Percentiles rank a stretch among this genome's conserved stretches.
phyloP scores from a whole-genome alignment of 2,113 vertebrate genomes.

The Colistium nudipinnis region DNA sequence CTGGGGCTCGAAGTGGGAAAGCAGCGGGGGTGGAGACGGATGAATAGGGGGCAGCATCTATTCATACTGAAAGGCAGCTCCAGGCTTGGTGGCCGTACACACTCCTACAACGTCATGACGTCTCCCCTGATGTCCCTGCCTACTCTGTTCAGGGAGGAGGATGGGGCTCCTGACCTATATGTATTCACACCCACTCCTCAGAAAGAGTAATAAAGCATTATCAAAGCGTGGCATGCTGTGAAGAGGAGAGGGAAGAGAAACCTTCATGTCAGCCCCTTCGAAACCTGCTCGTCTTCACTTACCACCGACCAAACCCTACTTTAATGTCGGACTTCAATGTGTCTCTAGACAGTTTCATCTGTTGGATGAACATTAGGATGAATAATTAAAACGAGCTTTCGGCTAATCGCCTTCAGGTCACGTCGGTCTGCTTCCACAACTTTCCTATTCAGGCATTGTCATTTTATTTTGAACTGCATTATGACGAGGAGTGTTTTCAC shows the following conservation, averaged over 20 bases:
- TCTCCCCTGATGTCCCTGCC: constrained; percentile 67
- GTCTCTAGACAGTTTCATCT: neutral
- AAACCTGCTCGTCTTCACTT: neutral
- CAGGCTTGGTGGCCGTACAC: constrained; percentile 51
- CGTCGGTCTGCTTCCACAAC: neutral
- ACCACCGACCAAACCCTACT: too few species aligned
- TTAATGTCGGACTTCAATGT: too few species aligned
- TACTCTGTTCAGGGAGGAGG: constrained; percentile 42
- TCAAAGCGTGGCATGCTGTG: constrained; percentile 27
- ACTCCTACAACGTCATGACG: constrained; percentile 57
- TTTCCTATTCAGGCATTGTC: neutral
- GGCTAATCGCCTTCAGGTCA: neutral
- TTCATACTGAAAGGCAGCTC: constrained; percentile 45
- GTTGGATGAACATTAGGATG: neutral
- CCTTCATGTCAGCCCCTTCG: neutral
- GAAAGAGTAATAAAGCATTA: constrained; percentile 48
- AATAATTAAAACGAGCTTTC: neutral
- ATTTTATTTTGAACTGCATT: neutral
- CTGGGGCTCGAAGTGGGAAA: neutral
- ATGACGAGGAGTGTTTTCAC: neutral
- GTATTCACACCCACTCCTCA: constrained; percentile 67
- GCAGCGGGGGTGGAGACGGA: constrained; percentile 46
- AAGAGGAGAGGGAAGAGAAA: neutral
- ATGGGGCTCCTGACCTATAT: constrained; percentile 72
- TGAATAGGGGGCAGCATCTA: constrained; percentile 19